Evolutionary conservation across 2,888 invertebrate species (phyloP).

Genomic region (Ormyrus rosae): DNA sequence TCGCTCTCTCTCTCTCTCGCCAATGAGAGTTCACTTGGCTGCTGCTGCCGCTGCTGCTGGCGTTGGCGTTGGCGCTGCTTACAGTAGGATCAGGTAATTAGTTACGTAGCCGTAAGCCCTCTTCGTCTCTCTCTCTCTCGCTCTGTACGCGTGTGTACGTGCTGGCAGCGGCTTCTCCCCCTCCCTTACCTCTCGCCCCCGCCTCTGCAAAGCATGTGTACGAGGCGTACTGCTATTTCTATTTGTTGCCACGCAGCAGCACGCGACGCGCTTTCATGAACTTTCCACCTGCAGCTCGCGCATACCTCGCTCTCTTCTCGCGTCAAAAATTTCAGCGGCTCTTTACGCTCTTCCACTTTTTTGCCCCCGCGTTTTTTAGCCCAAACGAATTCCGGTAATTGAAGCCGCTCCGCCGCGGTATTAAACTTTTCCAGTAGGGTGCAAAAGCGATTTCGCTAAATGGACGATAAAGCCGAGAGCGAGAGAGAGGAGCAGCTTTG

Average conservation of each 20-base stretch:
- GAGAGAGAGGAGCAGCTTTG: not conserved
- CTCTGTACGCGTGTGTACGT: not conserved
- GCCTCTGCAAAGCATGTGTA: not conserved
- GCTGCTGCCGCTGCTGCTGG: slow-evolving; percentile 61
- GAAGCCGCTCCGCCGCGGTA: too few species aligned
- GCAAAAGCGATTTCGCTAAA: not conserved
- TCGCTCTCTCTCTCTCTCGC: slow-evolving; percentile 21
- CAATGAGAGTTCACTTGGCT: slow-evolving; percentile 41
- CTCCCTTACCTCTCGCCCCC: not conserved
- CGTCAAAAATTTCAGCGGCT: not conserved
- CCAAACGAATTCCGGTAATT: not conserved
- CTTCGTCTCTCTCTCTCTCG: slow-evolving; percentile 25
- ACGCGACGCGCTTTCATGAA: slow-evolving; percentile 9
- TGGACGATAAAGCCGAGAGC: not conserved
- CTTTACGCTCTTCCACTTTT: not conserved
- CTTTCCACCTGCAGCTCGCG: not conserved
- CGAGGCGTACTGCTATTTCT: slow-evolving; percentile 8
- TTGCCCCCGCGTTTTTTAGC: not conserved
- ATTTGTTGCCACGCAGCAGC: slow-evolving; percentile 2
- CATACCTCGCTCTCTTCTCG: not conserved
- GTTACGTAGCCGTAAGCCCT: slow-evolving; percentile 72
- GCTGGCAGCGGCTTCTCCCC: not conserved
- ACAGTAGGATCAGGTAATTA: slow-evolving; percentile 73
- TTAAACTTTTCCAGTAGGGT: too few species aligned
- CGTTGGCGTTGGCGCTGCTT: slow-evolving; percentile 58